These are phyloP conservation scores for Nasua narica DNA, from an alignment of 2,797 vertebrate genomes.

Conservation along the genomic window DNA sequence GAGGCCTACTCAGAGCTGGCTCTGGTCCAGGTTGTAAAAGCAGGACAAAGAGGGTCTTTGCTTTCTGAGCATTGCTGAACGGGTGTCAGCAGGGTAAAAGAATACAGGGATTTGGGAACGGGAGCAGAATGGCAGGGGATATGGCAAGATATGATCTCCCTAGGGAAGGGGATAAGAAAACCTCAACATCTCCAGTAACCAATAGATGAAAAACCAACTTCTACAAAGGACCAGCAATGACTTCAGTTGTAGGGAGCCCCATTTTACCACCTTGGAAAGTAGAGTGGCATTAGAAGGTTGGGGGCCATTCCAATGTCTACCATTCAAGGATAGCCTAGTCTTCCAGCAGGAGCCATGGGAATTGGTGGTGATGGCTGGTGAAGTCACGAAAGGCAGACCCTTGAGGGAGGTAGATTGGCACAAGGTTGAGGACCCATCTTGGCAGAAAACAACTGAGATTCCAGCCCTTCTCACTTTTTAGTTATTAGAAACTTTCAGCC, in stretches of 20 bases:
- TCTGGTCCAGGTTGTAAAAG: neutral
- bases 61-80: neutral
- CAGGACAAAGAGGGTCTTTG: neutral
- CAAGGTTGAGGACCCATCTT: neutral
- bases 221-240: neutral
- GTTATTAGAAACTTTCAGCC: neutral
- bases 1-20: neutral
- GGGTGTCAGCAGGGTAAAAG: neutral
- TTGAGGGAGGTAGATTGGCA: neutral
- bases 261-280: neutral
- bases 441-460: neutral
- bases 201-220: neutral
- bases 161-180: neutral
- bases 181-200: neutral
- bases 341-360: neutral
- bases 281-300: neutral
- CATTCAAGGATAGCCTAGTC: neutral
- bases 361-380: neutral
- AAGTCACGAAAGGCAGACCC: neutral
- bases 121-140: neutral
- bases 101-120: neutral
- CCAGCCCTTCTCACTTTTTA: neutral
- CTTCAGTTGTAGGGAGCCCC: neutral
- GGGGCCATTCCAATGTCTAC: neutral
- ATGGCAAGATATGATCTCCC: neutral